Base-by-base conservation (phyloP, 2,888 invertebrate species). In the Epistrophe grossulariae region DNA sequence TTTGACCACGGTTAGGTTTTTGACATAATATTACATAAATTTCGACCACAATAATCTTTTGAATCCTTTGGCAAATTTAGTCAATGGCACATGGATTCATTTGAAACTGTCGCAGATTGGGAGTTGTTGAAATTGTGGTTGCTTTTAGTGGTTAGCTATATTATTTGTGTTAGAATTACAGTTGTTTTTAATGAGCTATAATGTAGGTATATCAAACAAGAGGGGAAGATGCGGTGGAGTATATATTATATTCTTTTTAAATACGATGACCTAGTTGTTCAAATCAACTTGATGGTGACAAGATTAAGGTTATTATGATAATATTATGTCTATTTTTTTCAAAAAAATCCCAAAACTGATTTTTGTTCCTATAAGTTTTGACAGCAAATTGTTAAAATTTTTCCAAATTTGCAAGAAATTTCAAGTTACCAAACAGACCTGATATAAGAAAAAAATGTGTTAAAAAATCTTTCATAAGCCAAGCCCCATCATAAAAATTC, bases 1-100 rank as follows among this genome's bases (percentile, higher is more conserved):
- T 24, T 24, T 62, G n/a, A 60, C 40, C 62, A n/a, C 62, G 6
- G 7, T 10, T 24, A 15, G 4, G 60, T 15, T 5, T 62, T 24
- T 17, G 35, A 59, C 38, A 43, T 40, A 17, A 15, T 43, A 17
- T 62, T 62, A 24, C 62, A 43, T 43, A 62, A 8, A 62, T 62
- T 40, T 9, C 0, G n/a, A 40, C 17, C 74, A 19, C 19, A 24
- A n/a, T n/a, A 57, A 57, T 76, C 55, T 11, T 31, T 55, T 45
- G 40, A 11, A 35, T 76, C 43, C 43, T 55, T 0, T 62, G 24
- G 40, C 24, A 43, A 13, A 5, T 62, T 59, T 17, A 38, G 35
- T 6, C 28, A 15, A 28, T 55, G 55, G 8, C 13, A 28, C 24
- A 24, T 7, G 24, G 5, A 5, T 52, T 55, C 4, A 28, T 28